A percentile compares a stretch with the other conserved stretches of the same genome.
Conservation (phyloP, 2,888 invertebrate genomes). For the Glaucopsyche alexis region DNA sequence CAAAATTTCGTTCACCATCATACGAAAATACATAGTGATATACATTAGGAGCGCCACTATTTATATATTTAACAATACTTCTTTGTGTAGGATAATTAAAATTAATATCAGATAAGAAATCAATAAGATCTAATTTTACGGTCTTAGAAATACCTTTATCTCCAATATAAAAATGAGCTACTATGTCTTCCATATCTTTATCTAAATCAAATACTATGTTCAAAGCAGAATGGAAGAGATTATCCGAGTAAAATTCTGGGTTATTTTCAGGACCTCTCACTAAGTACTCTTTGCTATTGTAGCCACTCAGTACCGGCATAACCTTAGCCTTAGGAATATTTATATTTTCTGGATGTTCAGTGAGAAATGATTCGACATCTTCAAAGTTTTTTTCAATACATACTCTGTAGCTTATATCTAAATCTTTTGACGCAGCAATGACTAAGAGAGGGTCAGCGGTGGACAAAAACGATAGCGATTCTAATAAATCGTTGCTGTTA, state of each 20-base stretch:
- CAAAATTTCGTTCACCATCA: constrained; percentile 20
- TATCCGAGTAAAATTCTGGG: background rate
- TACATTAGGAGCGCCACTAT: constrained; percentile 13
- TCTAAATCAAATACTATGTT: background rate
- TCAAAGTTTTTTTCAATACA: constrained; percentile 26
- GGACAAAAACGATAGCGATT: constrained; percentile 6
- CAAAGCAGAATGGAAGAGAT: background rate
- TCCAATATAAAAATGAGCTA: constrained; percentile 17
- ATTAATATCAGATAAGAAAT: constrained; percentile 25
- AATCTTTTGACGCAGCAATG: background rate
- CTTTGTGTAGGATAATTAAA: constrained; percentile 23
- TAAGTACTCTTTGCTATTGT: constrained; percentile 10
- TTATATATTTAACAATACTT: constrained; percentile 9
- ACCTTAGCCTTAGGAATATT: background rate
- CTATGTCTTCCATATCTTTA: constrained; percentile 35
- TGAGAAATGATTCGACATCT: constrained; percentile 18
- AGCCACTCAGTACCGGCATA: constrained; percentile 18
- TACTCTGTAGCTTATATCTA: background rate
- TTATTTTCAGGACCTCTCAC: background rate
- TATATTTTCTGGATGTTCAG: constrained; percentile 7
- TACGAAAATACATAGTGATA: constrained; percentile 29
- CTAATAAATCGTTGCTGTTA: background rate
- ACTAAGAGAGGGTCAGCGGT: background rate
- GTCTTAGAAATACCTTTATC: background rate
- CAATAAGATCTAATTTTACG: constrained; percentile 13